Base-by-base conservation (phyloP, 2,888 invertebrate species). In the Acrobasis consociella region DNA sequence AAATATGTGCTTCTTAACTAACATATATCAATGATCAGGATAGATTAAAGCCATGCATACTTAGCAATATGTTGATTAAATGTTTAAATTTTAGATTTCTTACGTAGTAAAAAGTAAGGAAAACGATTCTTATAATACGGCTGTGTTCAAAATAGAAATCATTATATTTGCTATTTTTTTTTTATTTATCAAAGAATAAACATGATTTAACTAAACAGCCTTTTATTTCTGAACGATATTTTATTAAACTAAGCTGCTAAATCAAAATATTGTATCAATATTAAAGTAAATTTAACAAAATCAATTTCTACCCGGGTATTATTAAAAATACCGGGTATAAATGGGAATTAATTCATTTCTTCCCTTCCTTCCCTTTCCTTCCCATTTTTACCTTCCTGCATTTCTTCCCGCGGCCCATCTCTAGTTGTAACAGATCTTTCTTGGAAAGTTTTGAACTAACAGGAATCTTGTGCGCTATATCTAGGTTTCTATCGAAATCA, bases 301-400 rank as follows among this genome's bases (percentile, higher is more conserved):
- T 31, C 31, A 31, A 31, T 31, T 31, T 31, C 7, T 31, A 31
- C 49, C n/a, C n/a, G n/a, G n/a, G 49, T 49, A 49, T 49, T 31
- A 31, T 49, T 49, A 49, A 49, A 49, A n/a, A n/a, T 49, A n/a
- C 11, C 49, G 13, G 49, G 49, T n/a, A 50, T 50, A 50, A 50
- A 50, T 50, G 50, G 50, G 50, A 15, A 50, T 50, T 50, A 15
- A 50, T 50, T 50, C n/a, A 50, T 50, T 50, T 50, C 16, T 50
- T 50, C 15, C 50, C 50, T 50, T 50, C 50, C 50, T 50, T 50
- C 49, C 13, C 11, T n/a, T 49, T 49, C 16, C 15, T 15, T 50
- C 50, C 50, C 50, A 31, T 31, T 31, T 31, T 31, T 31, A 31
- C 31, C 31, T 31, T 31, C 31, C 31, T 31, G 31, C 31, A 31